Percentiles rank a stretch among this genome's conserved stretches.
Evolutionary conservation across 35 echinoderm and acorn worm species (phyloP).

Genomic region (Chiridota heheva): DNA sequence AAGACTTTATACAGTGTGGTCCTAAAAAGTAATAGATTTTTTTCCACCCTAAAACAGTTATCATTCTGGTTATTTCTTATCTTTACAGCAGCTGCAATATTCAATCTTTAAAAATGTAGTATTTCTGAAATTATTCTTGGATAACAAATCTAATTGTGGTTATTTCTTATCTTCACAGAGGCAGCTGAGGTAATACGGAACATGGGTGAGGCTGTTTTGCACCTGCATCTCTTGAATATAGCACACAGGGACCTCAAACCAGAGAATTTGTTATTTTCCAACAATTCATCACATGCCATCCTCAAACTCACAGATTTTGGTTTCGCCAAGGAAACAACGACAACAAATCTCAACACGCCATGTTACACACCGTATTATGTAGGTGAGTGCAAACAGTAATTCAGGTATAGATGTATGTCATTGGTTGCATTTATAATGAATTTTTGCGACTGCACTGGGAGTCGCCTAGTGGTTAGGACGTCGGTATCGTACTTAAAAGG

Average conservation of each 20-base stretch:
- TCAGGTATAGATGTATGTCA: background rate
- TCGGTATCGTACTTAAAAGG: too few species aligned
- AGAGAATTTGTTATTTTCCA: slow-evolving; percentile 83
- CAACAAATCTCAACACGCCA: slow-evolving; percentile 85
- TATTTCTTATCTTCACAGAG: slow-evolving; percentile 65
- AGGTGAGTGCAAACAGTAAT: too few species aligned
- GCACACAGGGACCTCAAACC: slow-evolving; percentile 98
- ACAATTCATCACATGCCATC: slow-evolving; percentile 54
- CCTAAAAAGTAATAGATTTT: too few species aligned
- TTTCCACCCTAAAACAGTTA: too few species aligned
- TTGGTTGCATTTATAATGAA: background rate
- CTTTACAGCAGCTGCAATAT: too few species aligned
- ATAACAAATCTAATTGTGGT: too few species aligned
- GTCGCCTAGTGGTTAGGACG: too few species aligned
- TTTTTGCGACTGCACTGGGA: too few species aligned
- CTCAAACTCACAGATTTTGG: slow-evolving; percentile 98
- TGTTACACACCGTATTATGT: slow-evolving; percentile 99
- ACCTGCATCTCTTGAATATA: slow-evolving; percentile 88
- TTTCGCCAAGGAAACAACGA: slow-evolving; percentile 92
- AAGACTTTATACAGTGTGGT: too few species aligned
- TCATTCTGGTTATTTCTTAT: too few species aligned
- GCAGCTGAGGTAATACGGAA: slow-evolving; percentile 85
- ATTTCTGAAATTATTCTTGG: too few species aligned
- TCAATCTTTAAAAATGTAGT: too few species aligned
- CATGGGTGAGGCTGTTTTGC: slow-evolving; percentile 80